Evolutionary conservation across 2,797 vertebrate genomes (phyloP), one percentile per base, ranked within the genome.

Genomic region (Spinibarbus caldwelli): DNA sequence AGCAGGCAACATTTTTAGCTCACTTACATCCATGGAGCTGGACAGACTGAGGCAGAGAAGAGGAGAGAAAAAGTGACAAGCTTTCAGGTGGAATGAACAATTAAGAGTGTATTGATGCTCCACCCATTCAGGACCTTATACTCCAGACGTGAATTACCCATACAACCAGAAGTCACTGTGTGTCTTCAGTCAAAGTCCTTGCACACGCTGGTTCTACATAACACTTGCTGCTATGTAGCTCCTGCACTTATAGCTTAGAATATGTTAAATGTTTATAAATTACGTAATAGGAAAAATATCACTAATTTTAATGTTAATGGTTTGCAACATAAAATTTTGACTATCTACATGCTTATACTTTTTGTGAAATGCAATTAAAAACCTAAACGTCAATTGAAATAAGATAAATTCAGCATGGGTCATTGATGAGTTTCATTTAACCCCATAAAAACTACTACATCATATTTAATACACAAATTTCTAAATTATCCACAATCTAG

Each of bases 1-100:
- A 6, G 79, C 6, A 17, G 71, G 73, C 3, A 21, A 34, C 66
- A 43, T 45, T 45, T 78, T 90, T 77, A 49, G n/a, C 73, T 19
- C 82, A n/a, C 72, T 23, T 70, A 88, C 91, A 92, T 95, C n/a
- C 83, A 92, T 12, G 29, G 26, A 36, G 83, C 23, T 5, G 15
- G n/a, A 47, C 31, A 43, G 52, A 68, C 31, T 62, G 47, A 78
- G 29, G 64, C 10, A 23, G 31, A 54, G 9, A 12, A 8, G 34
- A n/a, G 45, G 9, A 59, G 2, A 73, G 19, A n/a, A 26, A 38
- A 54, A 31, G 21, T n/a, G 15, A 70, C n/a, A 34, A 15, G 9
- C 52, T 70, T 62, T 15, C 41, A 36, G 67, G 45, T 68, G 15
- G 19, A 73, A 73, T 5, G 15, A 21, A 9, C 29, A 41, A 47